Conservation (phyloP, 2,113 vertebrate species). For the Baryphthengus martii region DNA sequence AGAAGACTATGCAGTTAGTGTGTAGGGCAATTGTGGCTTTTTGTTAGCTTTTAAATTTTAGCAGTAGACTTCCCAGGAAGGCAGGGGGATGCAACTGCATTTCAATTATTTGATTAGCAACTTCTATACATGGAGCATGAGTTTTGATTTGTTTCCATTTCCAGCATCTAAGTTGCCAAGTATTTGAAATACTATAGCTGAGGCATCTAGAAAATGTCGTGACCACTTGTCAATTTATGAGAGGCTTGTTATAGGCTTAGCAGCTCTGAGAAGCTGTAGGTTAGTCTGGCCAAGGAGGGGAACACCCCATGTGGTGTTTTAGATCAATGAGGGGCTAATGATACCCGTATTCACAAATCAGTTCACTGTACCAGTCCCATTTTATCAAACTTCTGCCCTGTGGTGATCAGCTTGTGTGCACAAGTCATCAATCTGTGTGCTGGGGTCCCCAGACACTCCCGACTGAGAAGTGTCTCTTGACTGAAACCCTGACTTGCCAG, state of each 20-base stretch:
- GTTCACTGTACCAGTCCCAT: not conserved
- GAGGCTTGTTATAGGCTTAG: conserved; percentile 13
- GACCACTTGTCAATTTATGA: not conserved
- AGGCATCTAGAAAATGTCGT: not conserved
- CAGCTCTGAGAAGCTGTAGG: not conserved
- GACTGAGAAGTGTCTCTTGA: not conserved
- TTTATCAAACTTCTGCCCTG: not conserved
- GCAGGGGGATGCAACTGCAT: not conserved
- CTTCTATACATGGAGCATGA: not conserved
- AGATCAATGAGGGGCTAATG: not conserved
- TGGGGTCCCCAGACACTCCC: not conserved
- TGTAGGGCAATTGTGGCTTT: fast-evolving
- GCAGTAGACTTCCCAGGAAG: not conserved
- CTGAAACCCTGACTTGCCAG: not conserved
- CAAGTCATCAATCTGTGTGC: not conserved
- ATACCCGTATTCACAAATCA: not conserved
- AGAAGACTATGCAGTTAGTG: not conserved
- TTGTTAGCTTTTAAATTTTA: not conserved
- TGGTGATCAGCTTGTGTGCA: not conserved
- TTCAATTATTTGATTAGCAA: not conserved
- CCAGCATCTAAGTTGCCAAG: not conserved
- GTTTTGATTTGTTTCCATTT: not conserved
- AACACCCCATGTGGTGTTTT: not conserved
- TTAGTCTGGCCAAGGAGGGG: not conserved
- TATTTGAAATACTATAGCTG: not conserved